phyloP scores from a whole-genome alignment of 2,113 vertebrate species.

The Ptilorrhoa leucosticta region DNA sequence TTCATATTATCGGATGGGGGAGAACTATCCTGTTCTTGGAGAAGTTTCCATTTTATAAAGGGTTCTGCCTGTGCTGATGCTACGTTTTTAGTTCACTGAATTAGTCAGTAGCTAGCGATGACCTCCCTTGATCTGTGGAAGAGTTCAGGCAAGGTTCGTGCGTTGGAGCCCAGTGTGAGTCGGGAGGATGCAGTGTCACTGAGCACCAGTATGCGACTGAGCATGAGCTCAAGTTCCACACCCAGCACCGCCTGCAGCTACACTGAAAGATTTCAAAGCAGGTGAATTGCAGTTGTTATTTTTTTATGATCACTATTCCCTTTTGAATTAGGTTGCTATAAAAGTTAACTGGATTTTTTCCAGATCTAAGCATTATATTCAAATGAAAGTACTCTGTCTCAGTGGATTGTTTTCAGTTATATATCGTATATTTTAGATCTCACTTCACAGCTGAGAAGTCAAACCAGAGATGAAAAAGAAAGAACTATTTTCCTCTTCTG shows the following conservation, averaged over 20 bases:
- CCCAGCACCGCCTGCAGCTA: not conserved
- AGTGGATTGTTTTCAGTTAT: not conserved
- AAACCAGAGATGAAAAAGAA: not conserved
- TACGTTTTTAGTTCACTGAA: not conserved
- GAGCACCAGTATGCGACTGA: not conserved
- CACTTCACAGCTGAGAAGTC: not conserved
- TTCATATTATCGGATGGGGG: rapidly evolving
- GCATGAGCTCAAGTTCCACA: not conserved
- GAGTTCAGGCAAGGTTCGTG: not conserved
- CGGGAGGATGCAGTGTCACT: not conserved
- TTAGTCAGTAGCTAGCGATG: not conserved
- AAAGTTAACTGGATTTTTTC: not conserved
- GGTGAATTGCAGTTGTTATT: not conserved
- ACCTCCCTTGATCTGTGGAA: not conserved
- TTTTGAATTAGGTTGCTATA: not conserved
- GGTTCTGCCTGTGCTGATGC: not conserved
- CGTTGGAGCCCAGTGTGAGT: not conserved
- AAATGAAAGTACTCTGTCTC: not conserved
- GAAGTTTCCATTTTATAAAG: not conserved
- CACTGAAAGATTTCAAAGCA: not conserved
- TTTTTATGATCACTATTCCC: not conserved
- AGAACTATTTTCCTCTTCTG: not conserved
- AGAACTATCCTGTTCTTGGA: not conserved
- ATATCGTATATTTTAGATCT: not conserved
- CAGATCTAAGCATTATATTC: not conserved